Base-by-base conservation (phyloP, 2,888 invertebrate genomes). In the Spilosoma lubricipeda region DNA sequence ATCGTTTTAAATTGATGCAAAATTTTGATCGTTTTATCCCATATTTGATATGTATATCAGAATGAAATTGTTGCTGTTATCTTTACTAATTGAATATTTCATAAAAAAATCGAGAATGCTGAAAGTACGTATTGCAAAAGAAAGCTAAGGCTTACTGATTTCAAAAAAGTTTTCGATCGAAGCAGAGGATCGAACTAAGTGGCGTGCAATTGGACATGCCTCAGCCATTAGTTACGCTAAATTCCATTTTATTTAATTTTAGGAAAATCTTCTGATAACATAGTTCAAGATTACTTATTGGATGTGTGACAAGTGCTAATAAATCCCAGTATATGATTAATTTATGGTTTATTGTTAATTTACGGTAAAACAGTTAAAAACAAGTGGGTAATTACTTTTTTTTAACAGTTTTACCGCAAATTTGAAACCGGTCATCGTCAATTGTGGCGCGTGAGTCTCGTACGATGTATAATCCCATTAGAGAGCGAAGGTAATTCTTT, bases 381-480 rank as follows among this genome's bases (percentile, higher is more conserved):
- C n/a, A n/a, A n/a, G n/a, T n/a, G n/a, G n/a, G n/a, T n/a, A n/a
- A n/a, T n/a, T 39, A 39, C 11, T 74, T 76, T 74, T 83, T 76
- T 71, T 71, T 52, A 67, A 63, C 68, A 67, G 71, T 74, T 67
- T 36, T 70, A 84, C 80, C 78, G 77, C 82, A 82, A 82, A 80
- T 81, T 81, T 80, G 84, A 82, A 81, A 84, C 83, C 77, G 70
- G 81, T 77, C 75, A 74, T 75, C 78, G 81, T 77, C 81, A 82
- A 84, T 83, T 69, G 78, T 76, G 69, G 74, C 74, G 76, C 77
- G 80, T 78, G 77, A 77, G 76, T 82, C 83, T 80, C 79, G 81
- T 88, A 86, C 87, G 87, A 84, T 86, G 83, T 84, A 77, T 90
- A 90, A 91, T 92, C 90, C 89, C 85, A 87, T 92, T 91, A 91